Conservation (phyloP, 2,797 vertebrate genomes). For the Sebastes steindachneri region DNA sequence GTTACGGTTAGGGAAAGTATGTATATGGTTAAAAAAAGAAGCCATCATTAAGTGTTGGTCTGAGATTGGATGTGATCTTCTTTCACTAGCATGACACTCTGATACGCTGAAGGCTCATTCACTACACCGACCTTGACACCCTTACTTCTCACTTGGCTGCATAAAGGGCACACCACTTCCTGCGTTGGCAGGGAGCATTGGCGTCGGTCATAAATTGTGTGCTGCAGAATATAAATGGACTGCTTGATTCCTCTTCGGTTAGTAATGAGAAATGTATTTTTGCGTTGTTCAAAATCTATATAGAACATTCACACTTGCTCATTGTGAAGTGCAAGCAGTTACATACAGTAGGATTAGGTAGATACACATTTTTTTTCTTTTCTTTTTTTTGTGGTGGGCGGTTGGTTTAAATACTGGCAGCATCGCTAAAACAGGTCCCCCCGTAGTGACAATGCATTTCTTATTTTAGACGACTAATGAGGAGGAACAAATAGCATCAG, state of each 20-base stretch:
- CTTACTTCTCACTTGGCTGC: constrained; percentile 35
- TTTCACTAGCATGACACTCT: background rate
- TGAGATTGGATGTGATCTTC: constrained; percentile 7
- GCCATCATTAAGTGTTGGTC: background rate
- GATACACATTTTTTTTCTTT: background rate
- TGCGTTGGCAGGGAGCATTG: constrained; percentile 15
- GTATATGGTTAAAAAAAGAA: background rate
- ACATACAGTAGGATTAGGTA: background rate
- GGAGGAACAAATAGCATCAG: constrained; percentile 20
- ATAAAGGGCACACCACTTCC: constrained; percentile 20
- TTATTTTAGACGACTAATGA: constrained; percentile 18
- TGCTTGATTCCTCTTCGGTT: constrained; percentile 4
- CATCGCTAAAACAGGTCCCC: background rate
- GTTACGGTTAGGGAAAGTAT: background rate
- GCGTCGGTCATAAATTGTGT: constrained; percentile 28
- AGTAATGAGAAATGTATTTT: background rate
- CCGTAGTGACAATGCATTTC: constrained; percentile 8
- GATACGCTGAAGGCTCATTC: constrained; percentile 32
- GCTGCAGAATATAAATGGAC: constrained; percentile 16
- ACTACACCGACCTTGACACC: constrained; percentile 8
- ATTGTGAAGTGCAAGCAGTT: background rate
- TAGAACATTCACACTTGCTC: background rate
- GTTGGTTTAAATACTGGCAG: background rate
- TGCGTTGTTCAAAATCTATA: background rate
- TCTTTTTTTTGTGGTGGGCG: background rate